Evolutionary conservation across 2,113 vertebrate genomes (phyloP), one percentile per base, ranked within the genome.

Genomic region (Calonectris borealis): DNA sequence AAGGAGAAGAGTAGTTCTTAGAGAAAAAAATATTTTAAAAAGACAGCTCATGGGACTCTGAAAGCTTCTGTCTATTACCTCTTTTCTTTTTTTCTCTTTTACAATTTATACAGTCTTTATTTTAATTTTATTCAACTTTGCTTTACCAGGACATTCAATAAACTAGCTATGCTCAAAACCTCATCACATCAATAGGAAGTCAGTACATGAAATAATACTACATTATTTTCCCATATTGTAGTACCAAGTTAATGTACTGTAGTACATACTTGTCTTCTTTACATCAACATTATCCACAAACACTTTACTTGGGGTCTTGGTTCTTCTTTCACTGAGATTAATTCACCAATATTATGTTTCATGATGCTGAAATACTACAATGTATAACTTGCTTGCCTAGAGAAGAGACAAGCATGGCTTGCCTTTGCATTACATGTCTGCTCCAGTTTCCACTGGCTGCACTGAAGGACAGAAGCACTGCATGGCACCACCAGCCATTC

Each of bases 41-140:
- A 60, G 38, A 66, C 46, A 85, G 32, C 62, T 96, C 72, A 55
- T 46, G 34, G 48, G 42, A 82, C 12, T 88, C 51, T 86, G 48
- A 91, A 94, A 86, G 46, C 65, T 68, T 78, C 34, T 75, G 18
- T 54, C 66, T 83, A 34, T 49, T 79, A 29, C 0, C 4, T 52
- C 55, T 32, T 40, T 46, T 49, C 16, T 24, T 54, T 38, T n/a
- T 55, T 29, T 42, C 4, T 25, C 25, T 76, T 93, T 78, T 73
- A 81, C 60, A 82, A 31, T 82, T 86, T 84, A 79, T 82, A 49
- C 13, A 40, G 51, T 62, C 60, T 83, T 92, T 55, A 80, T 86
- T 86, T 80, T 91, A 75, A 94, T 96, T 93, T 76, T 76, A 89
- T 95, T 91, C 3, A 71, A 92, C 25, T 91, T 86, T 82, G 29